Percentiles rank a stretch among this genome's conserved stretches.
These are phyloP conservation scores for Agriopis marginaria DNA, from an alignment of 2,888 invertebrate genomes.

Conservation along the genomic window DNA sequence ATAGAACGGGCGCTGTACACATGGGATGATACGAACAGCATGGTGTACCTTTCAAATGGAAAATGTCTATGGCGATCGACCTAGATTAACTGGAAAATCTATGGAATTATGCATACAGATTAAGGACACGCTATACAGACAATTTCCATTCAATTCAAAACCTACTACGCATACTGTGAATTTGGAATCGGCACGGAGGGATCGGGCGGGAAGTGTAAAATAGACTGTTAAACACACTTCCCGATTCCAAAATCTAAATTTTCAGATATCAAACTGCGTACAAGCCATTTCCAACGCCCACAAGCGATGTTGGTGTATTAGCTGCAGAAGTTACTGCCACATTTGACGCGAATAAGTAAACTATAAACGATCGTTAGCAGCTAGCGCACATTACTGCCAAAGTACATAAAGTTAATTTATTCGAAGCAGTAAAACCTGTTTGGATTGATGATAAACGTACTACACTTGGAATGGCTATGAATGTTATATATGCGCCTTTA, in stretches of 20 bases:
- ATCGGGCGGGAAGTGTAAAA: constrained; percentile 1
- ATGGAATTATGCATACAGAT: constrained; percentile 10
- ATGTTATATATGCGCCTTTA: constrained; percentile 20
- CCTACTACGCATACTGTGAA: neutral
- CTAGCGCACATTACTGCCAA: constrained; percentile 51
- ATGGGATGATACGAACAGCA: constrained; percentile 44
- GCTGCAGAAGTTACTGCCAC: constrained; percentile 35
- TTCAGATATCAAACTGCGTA: constrained; percentile 7
- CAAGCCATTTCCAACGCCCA: constrained; percentile 20
- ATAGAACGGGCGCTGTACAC: constrained; percentile 42
- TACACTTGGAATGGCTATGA: constrained; percentile 44
- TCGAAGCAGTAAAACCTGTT: constrained; percentile 53
- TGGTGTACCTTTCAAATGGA: constrained; percentile 35
- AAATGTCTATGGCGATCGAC: constrained; percentile 30
- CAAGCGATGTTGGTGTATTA: constrained; percentile 8
- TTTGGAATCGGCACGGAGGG: neutral
- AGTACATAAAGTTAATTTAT: constrained; percentile 63
- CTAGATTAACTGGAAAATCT: constrained; percentile 25
- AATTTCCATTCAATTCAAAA: neutral
- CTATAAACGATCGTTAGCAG: constrained; percentile 47
- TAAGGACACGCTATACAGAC: constrained; percentile 1
- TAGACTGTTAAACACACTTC: neutral
- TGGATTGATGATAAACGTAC: constrained; percentile 53
- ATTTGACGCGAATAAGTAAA: constrained; percentile 35
- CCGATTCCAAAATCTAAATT: constrained; percentile 17